These are phyloP conservation scores for Drosophila lutescens DNA, from an alignment of 2,888 invertebrate species.

Conservation along the genomic window DNA sequence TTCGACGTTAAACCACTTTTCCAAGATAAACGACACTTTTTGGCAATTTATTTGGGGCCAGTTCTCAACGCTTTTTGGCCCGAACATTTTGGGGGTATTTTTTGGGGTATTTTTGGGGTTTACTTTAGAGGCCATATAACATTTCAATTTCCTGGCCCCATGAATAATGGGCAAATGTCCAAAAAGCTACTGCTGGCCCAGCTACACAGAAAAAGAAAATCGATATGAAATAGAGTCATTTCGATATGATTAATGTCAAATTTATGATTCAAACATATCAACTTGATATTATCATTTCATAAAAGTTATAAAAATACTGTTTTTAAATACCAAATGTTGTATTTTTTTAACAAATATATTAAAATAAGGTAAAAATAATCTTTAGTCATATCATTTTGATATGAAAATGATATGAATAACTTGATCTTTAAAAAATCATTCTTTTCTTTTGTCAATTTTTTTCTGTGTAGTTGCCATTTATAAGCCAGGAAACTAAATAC, in stretches of 20 bases:
- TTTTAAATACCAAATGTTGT: too few relatives aligned
- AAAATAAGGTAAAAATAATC: too few relatives aligned
- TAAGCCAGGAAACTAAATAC: slow-evolving; percentile 7
- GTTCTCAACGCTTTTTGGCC: slow-evolving; percentile 12
- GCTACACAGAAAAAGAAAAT: background rate
- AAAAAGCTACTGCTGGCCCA: slow-evolving; percentile 38
- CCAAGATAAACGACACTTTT: slow-evolving; percentile 71
- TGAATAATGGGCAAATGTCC: slow-evolving; percentile 61
- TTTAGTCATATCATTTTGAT: too few relatives aligned
- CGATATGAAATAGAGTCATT: too few relatives aligned
- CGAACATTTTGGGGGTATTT: slow-evolving; percentile 22
- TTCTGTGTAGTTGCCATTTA: slow-evolving; percentile 4
- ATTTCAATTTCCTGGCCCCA: slow-evolving; percentile 56
- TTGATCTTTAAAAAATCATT: too few relatives aligned
- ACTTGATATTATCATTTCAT: too few relatives aligned
- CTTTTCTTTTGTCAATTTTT: too few relatives aligned
- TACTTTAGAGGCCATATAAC: slow-evolving; percentile 41
- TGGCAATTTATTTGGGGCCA: slow-evolving; percentile 62
- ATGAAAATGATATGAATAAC: too few relatives aligned
- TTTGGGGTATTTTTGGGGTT: slow-evolving; percentile 17
- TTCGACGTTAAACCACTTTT: slow-evolving; percentile 24
- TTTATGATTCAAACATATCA: too few relatives aligned
- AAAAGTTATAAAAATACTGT: too few relatives aligned
- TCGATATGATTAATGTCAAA: too few relatives aligned
- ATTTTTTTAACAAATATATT: too few relatives aligned